Evolutionary conservation across 2,113 vertebrate genomes (phyloP), one percentile per base, ranked within the genome.

Genomic region (Brachyhypopomus gauderio): DNA sequence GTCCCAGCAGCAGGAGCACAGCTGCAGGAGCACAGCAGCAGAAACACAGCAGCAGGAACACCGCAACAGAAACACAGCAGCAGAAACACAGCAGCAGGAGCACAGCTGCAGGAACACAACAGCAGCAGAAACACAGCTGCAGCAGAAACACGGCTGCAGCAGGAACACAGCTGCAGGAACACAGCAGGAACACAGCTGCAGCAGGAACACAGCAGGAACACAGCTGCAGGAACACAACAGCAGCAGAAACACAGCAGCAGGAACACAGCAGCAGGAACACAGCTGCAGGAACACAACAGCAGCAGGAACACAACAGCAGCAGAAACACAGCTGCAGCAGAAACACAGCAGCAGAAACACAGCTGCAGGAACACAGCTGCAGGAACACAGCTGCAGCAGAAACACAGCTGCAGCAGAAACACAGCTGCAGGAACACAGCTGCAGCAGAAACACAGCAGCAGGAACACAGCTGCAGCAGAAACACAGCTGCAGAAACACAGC

Each of bases 121-220:
- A 34, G 16, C 22, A 48, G 17, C 60, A 67, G 73, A 55, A 64
- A 77, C 20, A 22, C 30, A 34, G 16, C 22, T 48, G 17, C 60
- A 67, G 73, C n/a, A n/a, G n/a, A n/a, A n/a, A n/a, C n/a, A n/a
- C n/a, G n/a, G n/a, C n/a, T n/a, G 16, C 22, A 48, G 17, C 60
- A 67, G 73, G 63, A 64, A 77, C 20, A 22, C 30, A 34, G 16
- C 22, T 48, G 17, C 60, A 67, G 73, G n/a, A n/a, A n/a, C n/a
- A n/a, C 22, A 48, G 17, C 60, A 67, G 73, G 63, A 64, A 77
- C 20, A 22, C 30, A 34, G 16, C 22, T 48, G 17, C 60, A 67
- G 73, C n/a, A n/a, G n/a, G n/a, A n/a, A n/a, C n/a, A n/a, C 22
- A 48, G 17, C 60, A 67, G 73, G 63, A 64, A 77, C 20, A 22